Evolutionary conservation across 2,797 vertebrate species (phyloP).

Genomic region (Iguana delicatissima): DNA sequence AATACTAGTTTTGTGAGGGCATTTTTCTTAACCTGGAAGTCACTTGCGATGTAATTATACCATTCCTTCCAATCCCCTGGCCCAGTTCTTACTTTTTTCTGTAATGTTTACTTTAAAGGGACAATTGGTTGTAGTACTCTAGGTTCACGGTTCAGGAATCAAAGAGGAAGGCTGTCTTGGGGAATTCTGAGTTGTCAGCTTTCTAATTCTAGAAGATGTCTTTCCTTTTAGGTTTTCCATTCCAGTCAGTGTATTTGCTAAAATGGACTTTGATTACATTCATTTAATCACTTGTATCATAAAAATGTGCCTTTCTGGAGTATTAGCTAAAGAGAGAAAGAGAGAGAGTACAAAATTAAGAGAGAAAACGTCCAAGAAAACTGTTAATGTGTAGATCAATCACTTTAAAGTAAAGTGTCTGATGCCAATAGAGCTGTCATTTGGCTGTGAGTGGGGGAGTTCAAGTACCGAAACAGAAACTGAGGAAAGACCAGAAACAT

Average conservation of each 20-base stretch:
- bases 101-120: constrained; percentile 22
- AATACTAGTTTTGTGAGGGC: constrained; percentile 9
- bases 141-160: constrained; percentile 8
- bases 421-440: background rate
- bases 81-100: constrained; percentile 36
- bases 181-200: constrained; percentile 24
- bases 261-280: constrained; percentile 39
- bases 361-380: background rate
- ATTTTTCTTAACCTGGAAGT: constrained; percentile 25
- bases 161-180: constrained; percentile 1
- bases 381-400: background rate
- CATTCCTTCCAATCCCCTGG: background rate
- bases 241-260: background rate
- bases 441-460: background rate
- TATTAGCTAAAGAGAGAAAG: background rate
- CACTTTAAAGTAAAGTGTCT: constrained; percentile 30
- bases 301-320: constrained; percentile 22
- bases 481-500: background rate
- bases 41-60: background rate
- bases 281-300: constrained; percentile 28
- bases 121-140: constrained; percentile 8
- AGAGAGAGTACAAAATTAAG: background rate
- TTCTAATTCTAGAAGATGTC: constrained; percentile 9
- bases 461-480: background rate
- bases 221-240: constrained; percentile 38